Conservation (phyloP, 2,797 vertebrate genomes). For the Scarus forsteni region DNA sequence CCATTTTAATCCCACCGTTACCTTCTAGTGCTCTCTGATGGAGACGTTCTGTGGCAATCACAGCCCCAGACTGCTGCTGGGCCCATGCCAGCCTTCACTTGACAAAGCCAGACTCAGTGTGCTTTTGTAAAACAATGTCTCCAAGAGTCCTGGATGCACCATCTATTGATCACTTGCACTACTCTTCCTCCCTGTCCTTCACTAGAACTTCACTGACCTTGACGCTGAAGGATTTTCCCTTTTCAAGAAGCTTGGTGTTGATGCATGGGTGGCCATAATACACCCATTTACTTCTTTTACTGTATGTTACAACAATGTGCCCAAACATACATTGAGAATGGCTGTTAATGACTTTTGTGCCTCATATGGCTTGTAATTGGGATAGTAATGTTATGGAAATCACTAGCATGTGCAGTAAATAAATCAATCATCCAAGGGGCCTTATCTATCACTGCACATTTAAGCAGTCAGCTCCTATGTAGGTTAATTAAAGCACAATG, state of each 20-base stretch:
- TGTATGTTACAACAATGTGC: slow-evolving; percentile 29
- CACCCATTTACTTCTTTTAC: slow-evolving; percentile 9
- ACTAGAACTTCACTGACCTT: slow-evolving; percentile 38
- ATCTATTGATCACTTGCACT: slow-evolving; percentile 43
- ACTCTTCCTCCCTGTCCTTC: slow-evolving; percentile 21
- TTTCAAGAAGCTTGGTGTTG: background rate
- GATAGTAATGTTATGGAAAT: slow-evolving; percentile 82
- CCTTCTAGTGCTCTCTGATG: slow-evolving; percentile 84
- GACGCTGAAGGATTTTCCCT: slow-evolving; percentile 6
- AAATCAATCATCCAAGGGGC: slow-evolving; percentile 85
- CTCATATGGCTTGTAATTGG: slow-evolving; percentile 74
- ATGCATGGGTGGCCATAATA: background rate
- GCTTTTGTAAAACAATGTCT: slow-evolving; percentile 65
- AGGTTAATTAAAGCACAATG: slow-evolving; percentile 89
- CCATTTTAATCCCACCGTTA: slow-evolving; percentile 84
- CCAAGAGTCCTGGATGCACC: slow-evolving; percentile 44
- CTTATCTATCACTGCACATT: slow-evolving; percentile 88
- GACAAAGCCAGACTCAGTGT: slow-evolving; percentile 62
- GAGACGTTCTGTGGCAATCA: slow-evolving; percentile 80
- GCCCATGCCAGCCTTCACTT: slow-evolving; percentile 77
- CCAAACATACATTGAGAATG: slow-evolving; percentile 52
- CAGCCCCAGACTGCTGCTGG: slow-evolving; percentile 79
- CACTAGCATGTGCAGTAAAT: slow-evolving; percentile 81
- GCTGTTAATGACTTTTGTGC: slow-evolving; percentile 62
- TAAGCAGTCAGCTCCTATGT: slow-evolving; percentile 82